phyloP scores from a whole-genome alignment of 2,888 invertebrate species.

The Cryptus viduatorius region DNA sequence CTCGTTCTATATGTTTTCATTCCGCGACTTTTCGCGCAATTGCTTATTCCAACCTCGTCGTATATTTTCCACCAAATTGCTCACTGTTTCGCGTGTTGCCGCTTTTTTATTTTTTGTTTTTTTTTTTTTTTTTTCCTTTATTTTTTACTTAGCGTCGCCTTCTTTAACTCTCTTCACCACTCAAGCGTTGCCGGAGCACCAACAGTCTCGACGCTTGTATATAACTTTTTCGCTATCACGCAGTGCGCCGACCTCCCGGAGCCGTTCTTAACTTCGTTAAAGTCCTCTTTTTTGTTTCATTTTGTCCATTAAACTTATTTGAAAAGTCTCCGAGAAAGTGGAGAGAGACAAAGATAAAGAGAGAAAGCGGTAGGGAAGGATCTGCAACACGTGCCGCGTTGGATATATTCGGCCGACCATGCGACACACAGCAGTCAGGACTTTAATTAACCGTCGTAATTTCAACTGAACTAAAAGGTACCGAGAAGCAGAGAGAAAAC shows the following conservation, averaged over 20 bases:
- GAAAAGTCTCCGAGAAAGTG: conserved; percentile 53
- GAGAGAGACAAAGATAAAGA: not conserved
- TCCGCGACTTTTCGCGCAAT: conserved; percentile 15
- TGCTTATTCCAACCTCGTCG: conserved; percentile 38
- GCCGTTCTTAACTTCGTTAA: conserved; percentile 55
- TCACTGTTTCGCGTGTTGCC: conserved; percentile 10
- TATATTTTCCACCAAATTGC: conserved; percentile 39
- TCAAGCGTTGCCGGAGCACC: not conserved
- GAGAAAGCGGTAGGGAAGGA: not conserved
- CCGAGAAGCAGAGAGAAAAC: conserved; percentile 38
- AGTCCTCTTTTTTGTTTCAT: conserved; percentile 37
- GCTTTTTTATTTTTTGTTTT: not conserved
- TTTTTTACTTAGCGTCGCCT: conserved; percentile 7
- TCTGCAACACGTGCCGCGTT: conserved; percentile 63
- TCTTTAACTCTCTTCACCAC: conserved; percentile 17
- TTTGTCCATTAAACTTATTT: conserved; percentile 62
- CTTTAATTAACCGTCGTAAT: conserved; percentile 71
- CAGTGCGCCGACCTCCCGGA: conserved; percentile 22
- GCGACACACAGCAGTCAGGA: conserved; percentile 53
- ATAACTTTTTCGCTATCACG: conserved; percentile 40
- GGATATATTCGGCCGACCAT: conserved; percentile 64
- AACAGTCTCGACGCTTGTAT: conserved; percentile 22
- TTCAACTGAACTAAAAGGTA: conserved; percentile 49
- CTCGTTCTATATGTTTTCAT: conserved; percentile 8
- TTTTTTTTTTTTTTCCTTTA: not conserved